Conservation (phyloP, 2,113 vertebrate genomes). For the Pimephales promelas region DNA sequence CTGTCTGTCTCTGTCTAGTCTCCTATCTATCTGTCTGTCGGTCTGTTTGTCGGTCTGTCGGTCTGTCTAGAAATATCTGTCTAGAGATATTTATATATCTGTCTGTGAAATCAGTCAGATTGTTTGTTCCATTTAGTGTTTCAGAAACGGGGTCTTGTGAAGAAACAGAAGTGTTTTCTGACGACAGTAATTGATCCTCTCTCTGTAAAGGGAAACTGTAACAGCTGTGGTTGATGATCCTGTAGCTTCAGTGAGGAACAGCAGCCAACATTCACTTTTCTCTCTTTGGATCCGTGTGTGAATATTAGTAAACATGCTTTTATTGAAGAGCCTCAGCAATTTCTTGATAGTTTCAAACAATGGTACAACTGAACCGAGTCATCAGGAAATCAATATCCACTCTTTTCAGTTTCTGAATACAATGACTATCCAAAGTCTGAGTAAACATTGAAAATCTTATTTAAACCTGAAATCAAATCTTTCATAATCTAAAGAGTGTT, state of each 20-base stretch:
- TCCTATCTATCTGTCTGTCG: not conserved
- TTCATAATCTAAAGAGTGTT: not conserved
- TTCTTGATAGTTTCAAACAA: not conserved
- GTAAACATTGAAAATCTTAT: not conserved
- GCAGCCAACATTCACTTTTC: not conserved
- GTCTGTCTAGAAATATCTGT: not conserved
- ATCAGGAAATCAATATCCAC: not conserved
- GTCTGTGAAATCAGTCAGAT: not conserved
- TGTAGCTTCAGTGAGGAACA: not conserved
- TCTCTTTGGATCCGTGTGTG: not conserved
- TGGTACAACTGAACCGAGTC: not conserved
- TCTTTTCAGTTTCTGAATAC: not conserved
- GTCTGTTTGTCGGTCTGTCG: no score
- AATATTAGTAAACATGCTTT: not conserved
- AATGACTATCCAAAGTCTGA: not conserved
- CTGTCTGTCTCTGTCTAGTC: not conserved
- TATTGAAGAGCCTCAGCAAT: not conserved
- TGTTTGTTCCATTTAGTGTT: not conserved
- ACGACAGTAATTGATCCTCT: not conserved
- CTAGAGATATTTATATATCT: not conserved
- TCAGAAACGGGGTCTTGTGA: not conserved
- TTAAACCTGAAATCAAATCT: not conserved
- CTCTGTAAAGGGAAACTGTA: not conserved
- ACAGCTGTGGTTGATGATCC: not conserved
- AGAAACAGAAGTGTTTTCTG: not conserved